These are phyloP conservation scores for Terrapene triunguis DNA, from an alignment of 2,113 vertebrate genomes.

Conservation along the genomic window DNA sequence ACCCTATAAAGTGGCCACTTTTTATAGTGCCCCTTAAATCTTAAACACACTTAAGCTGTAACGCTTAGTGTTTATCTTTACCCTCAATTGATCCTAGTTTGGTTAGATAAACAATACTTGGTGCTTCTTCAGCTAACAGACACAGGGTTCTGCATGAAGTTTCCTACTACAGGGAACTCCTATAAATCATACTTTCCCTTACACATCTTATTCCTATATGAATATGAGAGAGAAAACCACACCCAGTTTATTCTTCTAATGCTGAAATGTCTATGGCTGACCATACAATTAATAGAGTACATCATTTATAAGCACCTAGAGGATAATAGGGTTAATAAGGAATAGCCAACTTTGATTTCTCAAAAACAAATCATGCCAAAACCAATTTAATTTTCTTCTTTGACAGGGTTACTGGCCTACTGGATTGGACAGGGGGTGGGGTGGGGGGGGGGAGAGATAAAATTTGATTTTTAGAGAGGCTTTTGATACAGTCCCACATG, in stretches of 20 bases:
- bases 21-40: too few species aligned
- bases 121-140: not conserved
- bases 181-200: not conserved
- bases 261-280: not conserved
- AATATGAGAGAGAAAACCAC: not conserved
- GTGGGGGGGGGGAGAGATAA: not conserved
- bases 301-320: not conserved
- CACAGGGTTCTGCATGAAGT: not conserved
- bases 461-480: not conserved
- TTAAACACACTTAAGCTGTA: too few species aligned
- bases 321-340: too few species aligned
- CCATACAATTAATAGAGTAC: not conserved
- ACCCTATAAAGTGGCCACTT: too few species aligned
- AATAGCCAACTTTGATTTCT: too few species aligned
- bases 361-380: too few species aligned
- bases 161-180: not conserved
- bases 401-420: not conserved
- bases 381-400: too few species aligned
- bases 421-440: rapidly evolving
- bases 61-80: too few species aligned
- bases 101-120: too few species aligned
- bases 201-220: not conserved
- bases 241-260: not conserved
- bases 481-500: not conserved
- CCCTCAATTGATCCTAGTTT: too few species aligned